phyloP scores from a whole-genome alignment of 2,797 vertebrate genomes.

The Microchirus variegatus region DNA sequence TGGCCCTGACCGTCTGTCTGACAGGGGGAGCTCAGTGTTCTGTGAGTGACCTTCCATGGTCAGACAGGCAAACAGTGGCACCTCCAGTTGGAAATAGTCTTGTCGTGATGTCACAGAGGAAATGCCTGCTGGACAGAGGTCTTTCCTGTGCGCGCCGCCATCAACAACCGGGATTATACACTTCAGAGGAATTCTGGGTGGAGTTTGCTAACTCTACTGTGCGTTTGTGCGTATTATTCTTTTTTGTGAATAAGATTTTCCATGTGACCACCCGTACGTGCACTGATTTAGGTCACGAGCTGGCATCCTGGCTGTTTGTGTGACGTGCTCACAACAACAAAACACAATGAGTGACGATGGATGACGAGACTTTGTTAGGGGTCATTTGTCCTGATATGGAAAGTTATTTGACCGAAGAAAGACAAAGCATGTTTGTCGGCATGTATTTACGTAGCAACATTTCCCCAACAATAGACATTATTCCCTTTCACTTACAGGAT shows the following conservation, averaged over 20 bases:
- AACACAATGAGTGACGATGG: slow-evolving; percentile 24
- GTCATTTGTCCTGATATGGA: not conserved
- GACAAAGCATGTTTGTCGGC: not conserved
- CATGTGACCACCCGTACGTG: slow-evolving; percentile 54
- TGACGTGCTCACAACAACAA: slow-evolving; percentile 18
- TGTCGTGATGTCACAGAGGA: slow-evolving; percentile 77
- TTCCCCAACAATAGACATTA: not conserved
- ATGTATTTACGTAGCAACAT: not conserved
- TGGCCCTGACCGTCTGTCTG: slow-evolving; percentile 9
- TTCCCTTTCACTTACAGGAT: slow-evolving; percentile 81
- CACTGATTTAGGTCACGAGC: slow-evolving; percentile 62
- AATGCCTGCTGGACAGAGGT: slow-evolving; percentile 76
- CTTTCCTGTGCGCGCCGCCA: slow-evolving; percentile 67
- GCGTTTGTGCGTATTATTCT: slow-evolving; percentile 25
- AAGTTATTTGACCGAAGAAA: slow-evolving; percentile 7
- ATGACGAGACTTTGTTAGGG: not conserved
- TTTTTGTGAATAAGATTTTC: slow-evolving; percentile 66
- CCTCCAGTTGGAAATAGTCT: slow-evolving; percentile 67
- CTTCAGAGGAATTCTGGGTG: slow-evolving; percentile 73
- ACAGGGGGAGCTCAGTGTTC: slow-evolving; percentile 20
- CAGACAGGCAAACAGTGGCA: slow-evolving; percentile 37
- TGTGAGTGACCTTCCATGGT: slow-evolving; percentile 32
- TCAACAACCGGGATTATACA: slow-evolving; percentile 56
- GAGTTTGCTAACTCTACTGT: slow-evolving; percentile 56
- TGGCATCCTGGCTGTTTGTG: slow-evolving; percentile 23